Percentiles rank a stretch among this genome's conserved stretches.
phyloP scores from a whole-genome alignment of 30 jellyfish, hydroid and myxozoan species.

The Chironex yamaguchii region DNA sequence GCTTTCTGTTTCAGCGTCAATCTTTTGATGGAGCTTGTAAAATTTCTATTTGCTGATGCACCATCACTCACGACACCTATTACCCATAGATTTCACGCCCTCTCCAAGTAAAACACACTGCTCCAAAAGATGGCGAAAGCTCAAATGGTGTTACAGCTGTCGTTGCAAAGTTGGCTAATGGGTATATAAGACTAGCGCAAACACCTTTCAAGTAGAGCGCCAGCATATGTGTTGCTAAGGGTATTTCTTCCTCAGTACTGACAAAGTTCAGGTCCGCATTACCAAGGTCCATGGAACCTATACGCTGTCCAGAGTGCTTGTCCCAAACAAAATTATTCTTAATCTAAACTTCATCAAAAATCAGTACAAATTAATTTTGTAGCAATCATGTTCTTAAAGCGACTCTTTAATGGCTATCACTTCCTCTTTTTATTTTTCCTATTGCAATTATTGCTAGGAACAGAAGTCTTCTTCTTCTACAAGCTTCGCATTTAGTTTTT shows the following conservation, averaged over 20 bases:
- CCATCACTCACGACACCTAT: constrained; percentile 71
- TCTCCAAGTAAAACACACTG: constrained; percentile 60
- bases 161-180: constrained; percentile 63
- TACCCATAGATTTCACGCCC: constrained; percentile 66
- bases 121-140: constrained; percentile 68
- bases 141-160: constrained; percentile 57
- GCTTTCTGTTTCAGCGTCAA: constrained; percentile 28
- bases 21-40: constrained; percentile 57
- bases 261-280: constrained; percentile 66
- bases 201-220: constrained; percentile 60
- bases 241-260: constrained; percentile 43
- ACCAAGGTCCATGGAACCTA: constrained; percentile 81
- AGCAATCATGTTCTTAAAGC: no score
- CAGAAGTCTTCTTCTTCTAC: no score
- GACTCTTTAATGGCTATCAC: no score
- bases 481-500: no score
- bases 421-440: no score
- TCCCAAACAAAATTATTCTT: constrained; percentile 64
- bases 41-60: constrained; percentile 65
- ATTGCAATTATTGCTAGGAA: no score
- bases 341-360: constrained; percentile 46
- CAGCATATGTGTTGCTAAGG: constrained; percentile 62
- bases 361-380: no score
- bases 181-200: constrained; percentile 16
- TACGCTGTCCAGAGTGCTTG: constrained; percentile 64